Evolutionary conservation across 2,113 vertebrate species (phyloP).

Genomic region (Misgurnus anguillicaudatus): DNA sequence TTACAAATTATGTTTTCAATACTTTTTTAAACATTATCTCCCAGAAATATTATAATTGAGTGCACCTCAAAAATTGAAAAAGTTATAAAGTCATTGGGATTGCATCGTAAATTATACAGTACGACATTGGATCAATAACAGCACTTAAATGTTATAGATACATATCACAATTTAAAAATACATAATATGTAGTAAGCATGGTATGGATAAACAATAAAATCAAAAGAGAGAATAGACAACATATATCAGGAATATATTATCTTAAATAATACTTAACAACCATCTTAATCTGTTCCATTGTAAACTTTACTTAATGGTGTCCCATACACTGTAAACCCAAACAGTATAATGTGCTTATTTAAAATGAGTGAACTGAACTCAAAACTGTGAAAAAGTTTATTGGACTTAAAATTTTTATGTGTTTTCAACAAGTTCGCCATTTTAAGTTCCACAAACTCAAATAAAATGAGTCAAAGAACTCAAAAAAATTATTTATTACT

Average conservation of each 20-base stretch:
- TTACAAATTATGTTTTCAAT: background rate
- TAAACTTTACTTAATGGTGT: conserved; percentile 4
- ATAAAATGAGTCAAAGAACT: too few species aligned
- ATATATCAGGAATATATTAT: background rate
- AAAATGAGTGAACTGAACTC: too few species aligned
- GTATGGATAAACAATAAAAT: background rate
- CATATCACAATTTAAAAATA: background rate
- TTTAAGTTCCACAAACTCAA: too few species aligned
- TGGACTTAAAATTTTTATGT: too few species aligned
- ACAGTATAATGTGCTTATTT: too few species aligned
- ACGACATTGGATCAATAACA: background rate
- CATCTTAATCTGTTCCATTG: background rate
- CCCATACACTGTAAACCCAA: too few species aligned
- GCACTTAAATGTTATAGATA: background rate
- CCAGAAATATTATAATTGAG: background rate
- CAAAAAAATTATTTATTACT: too few species aligned
- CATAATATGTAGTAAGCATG: background rate
- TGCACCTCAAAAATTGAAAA: background rate
- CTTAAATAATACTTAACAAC: too few species aligned
- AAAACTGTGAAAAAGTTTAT: too few species aligned
- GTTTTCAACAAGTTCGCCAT: too few species aligned
- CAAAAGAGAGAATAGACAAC: background rate
- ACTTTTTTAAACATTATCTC: background rate
- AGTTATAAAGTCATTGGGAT: background rate
- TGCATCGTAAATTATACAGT: background rate